Evolutionary conservation across 2,888 invertebrate species (phyloP), one percentile per base, ranked within the genome.

Genomic region (Camponotus fellah): DNA sequence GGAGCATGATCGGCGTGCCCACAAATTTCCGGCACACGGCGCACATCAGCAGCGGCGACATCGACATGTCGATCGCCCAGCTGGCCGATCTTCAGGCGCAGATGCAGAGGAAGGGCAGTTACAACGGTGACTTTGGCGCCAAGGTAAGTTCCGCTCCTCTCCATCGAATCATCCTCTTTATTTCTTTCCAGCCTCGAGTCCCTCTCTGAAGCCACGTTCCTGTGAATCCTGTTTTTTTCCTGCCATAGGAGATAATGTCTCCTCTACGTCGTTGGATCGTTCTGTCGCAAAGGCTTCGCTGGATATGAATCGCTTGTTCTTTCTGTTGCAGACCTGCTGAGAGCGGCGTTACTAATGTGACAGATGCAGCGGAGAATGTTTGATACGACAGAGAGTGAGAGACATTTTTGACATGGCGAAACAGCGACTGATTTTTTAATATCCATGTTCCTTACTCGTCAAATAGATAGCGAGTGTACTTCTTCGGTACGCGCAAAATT

Each of bases 41-140:
- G 4, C 98, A 98, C 95, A 97, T 98, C 93, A 98, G 99, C 37
- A 98, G 98, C 32, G 97, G 97, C 75, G 99, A 99, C 95, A 97
- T 98, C 85, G 97, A 98, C 94, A 96, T 98, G 95, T 97, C 97
- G 34, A 97, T 97, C 83, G 97, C 97, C 91, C 97, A 98, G 95
- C 96, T 99, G 88, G 97, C 97, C 94, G 97, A 98, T 90, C 97
- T 99, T 94, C 98, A 99, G 95, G 97, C 97, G 93, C 99, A 99
- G 95, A 98, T 99, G 99, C 97, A 98, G 95, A 98, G 98, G 95
- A 99, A 99, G 96, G 99, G 99, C 77, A 99, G 98, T 90, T 99
- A 98, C 94, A 98, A 98, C 94, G 96, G 97, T 95, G 96, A 97
- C 49, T 96, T 96, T 88, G 95, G 96, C 83, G 96, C 96, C 89